Base-by-base conservation (phyloP, 2,888 invertebrate genomes). In the Apodemia hepburni region DNA sequence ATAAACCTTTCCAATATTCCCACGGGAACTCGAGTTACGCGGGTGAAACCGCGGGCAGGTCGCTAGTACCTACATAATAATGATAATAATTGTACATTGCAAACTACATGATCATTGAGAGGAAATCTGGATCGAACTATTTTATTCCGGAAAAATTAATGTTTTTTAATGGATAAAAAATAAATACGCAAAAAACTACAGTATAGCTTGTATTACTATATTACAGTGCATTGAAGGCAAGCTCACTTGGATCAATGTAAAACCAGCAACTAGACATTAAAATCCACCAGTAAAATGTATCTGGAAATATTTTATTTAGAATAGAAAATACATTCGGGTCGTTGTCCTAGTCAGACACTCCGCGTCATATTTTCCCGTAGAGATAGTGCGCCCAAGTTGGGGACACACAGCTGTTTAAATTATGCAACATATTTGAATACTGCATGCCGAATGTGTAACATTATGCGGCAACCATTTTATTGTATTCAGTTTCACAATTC, bases 291-390 rank as follows among this genome's bases (percentile, higher is more conserved):
- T 57, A 29, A 57, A 57, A 27, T 57, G 54, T 57, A 57, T 57
- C 54, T 57, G 54, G 15, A 57, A 57, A 57, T 57, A 57, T 57
- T 57, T 57, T 57, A 57, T 57, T 57, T 54, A 54, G 54, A 54
- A 54, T 54, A 54, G 54, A 54, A 54, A 54, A 54, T 54, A 54
- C 54, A 27, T 45, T 54, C 66, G 61, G 67, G 66, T 68, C 68
- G 62, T 68, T 65, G 68, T 51, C 68, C 64, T 54, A 57, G 60
- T 63, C 60, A 61, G 68, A 63, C 42, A 42, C 65, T 63, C 60
- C 49, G 64, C 64, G 62, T 65, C 65, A 65, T 66, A 68, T 69
- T 68, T 65, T 68, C 64, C 64, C 64, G 63, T 62, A 62, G 63
- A 61, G 62, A 65, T 61, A 64, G 54, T 51, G 61, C 61, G 60